Conservation (phyloP, 2,797 vertebrate species). For the Notolepis coatsorum region DNA sequence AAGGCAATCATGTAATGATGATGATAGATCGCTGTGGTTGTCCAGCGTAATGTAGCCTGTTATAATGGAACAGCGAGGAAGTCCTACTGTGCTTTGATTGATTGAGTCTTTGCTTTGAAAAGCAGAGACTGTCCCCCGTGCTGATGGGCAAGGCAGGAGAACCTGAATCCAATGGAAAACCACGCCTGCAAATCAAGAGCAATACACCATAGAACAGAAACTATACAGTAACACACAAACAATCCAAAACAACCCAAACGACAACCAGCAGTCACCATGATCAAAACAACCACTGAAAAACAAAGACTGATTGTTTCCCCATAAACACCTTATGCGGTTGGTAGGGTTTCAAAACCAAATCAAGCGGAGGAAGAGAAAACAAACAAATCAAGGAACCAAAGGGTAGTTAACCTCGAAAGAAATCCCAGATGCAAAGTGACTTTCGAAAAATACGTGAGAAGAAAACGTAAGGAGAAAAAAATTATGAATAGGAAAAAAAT, state of each 20-base stretch:
- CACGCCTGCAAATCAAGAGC: slow-evolving; percentile 88
- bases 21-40: too few species aligned
- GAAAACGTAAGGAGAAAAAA: slow-evolving; percentile 79
- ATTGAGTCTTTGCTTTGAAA: slow-evolving; percentile 16
- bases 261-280: slow-evolving; percentile 87
- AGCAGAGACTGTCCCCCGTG: not conserved
- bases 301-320: slow-evolving; percentile 77
- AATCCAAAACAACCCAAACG: slow-evolving; percentile 90
- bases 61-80: not conserved
- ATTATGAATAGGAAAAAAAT: slow-evolving; percentile 76
- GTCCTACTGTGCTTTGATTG: slow-evolving; percentile 6
- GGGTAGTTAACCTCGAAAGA: slow-evolving; percentile 78
- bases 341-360: slow-evolving; percentile 70
- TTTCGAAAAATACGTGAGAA: slow-evolving; percentile 91
- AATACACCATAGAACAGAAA: slow-evolving; percentile 87
- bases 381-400: slow-evolving; percentile 78
- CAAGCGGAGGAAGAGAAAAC: slow-evolving; percentile 60
- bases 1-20: too few species aligned
- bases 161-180: slow-evolving; percentile 91
- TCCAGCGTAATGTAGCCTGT: not conserved
- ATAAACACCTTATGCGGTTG: slow-evolving; percentile 68
- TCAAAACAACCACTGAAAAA: slow-evolving; percentile 89
- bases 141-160: slow-evolving; percentile 83
- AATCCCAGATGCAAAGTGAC: slow-evolving; percentile 91
- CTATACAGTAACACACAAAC: slow-evolving; percentile 87